Percentiles rank a stretch among this genome's conserved stretches.
These are phyloP conservation scores for Monoplex corrugatus DNA, from an alignment of 2,888 invertebrate species.

Conservation along the genomic window DNA sequence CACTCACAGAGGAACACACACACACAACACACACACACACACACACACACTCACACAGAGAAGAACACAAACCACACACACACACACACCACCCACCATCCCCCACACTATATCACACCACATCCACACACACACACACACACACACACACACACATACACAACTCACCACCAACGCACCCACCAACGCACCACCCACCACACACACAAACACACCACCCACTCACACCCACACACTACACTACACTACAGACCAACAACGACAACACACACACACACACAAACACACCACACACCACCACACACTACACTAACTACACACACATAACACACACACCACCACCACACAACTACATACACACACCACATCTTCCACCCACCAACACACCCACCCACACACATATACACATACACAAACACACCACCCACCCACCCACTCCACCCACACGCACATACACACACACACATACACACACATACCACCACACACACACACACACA, in stretches of 20 bases:
- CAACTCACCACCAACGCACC: too few relatives aligned
- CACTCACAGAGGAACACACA: neutral
- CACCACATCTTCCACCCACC: too few relatives aligned
- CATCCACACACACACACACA: neutral
- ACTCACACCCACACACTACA: neutral
- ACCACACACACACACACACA: neutral
- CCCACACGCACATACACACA: neutral
- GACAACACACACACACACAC: neutral
- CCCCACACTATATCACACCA: too few relatives aligned
- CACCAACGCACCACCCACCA: too few relatives aligned
- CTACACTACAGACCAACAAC: too few relatives aligned
- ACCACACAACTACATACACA: too few relatives aligned
- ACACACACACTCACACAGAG: neutral
- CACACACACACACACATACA: neutral
- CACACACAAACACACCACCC: neutral
- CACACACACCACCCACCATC: neutral
- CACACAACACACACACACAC: neutral
- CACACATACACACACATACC: neutral
- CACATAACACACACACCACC: too few relatives aligned
- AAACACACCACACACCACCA: neutral
- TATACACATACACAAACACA: neutral
- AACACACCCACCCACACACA: too few relatives aligned
- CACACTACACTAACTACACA: too few relatives aligned
- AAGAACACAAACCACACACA: too few relatives aligned
- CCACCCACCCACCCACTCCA: too few relatives aligned